These are phyloP conservation scores for Prochilodus magdalenae DNA, from an alignment of 2,113 vertebrate species.

Conservation along the genomic window DNA sequence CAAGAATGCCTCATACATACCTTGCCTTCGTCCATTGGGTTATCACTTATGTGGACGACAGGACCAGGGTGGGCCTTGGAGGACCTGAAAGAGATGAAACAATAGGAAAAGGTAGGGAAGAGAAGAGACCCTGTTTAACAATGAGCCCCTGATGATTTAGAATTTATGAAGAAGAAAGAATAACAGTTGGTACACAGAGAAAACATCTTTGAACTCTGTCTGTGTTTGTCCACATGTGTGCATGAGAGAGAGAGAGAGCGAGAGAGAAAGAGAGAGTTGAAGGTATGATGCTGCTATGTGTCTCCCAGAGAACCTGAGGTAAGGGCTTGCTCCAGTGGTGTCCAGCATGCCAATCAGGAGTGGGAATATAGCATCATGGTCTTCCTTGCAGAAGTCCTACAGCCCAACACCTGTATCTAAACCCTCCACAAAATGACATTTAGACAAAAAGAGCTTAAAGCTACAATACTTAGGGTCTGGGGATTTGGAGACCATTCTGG, in stretches of 20 bases:
- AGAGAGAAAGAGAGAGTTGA: constrained; percentile 13
- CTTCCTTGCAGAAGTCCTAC: not conserved
- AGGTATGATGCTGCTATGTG: not conserved
- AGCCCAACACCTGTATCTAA: not conserved
- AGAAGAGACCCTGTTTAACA: not conserved
- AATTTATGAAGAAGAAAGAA: not conserved
- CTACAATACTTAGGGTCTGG: no score
- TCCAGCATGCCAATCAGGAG: not conserved
- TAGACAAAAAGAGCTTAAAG: no score
- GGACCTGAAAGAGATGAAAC: constrained; percentile 78
- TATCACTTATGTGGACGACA: constrained; percentile 98
- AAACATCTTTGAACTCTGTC: not conserved
- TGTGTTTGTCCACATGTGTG: not conserved
- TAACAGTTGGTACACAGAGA: not conserved
- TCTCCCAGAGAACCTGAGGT: not conserved
- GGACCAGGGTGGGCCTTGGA: constrained; percentile 98
- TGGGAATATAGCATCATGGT: not conserved
- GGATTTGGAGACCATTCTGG: no score
- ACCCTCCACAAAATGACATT: no score
- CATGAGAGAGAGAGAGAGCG: not conserved
- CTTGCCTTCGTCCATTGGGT: constrained; percentile 98
- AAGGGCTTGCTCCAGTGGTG: not conserved
- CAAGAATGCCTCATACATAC: constrained; percentile 66
- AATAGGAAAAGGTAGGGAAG: constrained; percentile 22
- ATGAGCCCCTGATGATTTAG: not conserved